Conservation (phyloP, 2,113 vertebrate genomes). For the Cranoglanis bouderius region DNA sequence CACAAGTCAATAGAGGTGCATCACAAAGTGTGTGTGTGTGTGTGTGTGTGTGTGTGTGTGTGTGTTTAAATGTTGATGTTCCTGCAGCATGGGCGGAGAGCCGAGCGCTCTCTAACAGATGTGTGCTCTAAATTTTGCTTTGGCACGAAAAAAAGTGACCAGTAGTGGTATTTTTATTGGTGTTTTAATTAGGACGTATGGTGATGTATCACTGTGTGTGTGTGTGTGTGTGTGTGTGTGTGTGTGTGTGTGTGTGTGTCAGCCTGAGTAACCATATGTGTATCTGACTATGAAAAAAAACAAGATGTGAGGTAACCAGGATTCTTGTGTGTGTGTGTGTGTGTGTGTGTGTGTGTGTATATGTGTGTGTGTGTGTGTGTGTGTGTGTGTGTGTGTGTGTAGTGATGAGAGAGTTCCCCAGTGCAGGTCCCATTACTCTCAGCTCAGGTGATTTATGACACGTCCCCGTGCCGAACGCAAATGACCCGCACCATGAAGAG, state of each 20-base stretch:
- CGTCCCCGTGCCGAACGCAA: conserved; percentile 78
- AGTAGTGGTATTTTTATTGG: background rate
- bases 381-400: conserved; percentile 49
- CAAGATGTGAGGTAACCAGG: background rate
- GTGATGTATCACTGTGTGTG: conserved; percentile 18
- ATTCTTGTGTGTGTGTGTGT: conserved; percentile 32
- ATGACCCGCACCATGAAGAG: conserved; percentile 71
- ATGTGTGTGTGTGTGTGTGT: conserved; percentile 35
- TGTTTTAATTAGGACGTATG: conserved; percentile 12
- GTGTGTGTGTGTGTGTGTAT: conserved; percentile 22
- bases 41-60: conserved; percentile 13
- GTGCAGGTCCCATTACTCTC: conserved; percentile 80
- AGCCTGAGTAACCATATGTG: background rate
- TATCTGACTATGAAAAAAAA: background rate
- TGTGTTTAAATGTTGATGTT: background rate
- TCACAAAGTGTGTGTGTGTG: background rate
- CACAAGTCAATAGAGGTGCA: background rate
- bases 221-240: background rate
- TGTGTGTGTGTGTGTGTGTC: background rate
- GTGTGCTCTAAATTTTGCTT: conserved; percentile 21
- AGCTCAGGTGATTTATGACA: conserved; percentile 80
- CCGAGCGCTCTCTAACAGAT: background rate
- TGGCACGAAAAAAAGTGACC: conserved; percentile 9
- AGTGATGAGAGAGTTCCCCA: conserved; percentile 71
- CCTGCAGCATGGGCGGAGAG: background rate